Evolutionary conservation across 2,888 invertebrate genomes (phyloP), one percentile per base, ranked within the genome.

Genomic region (Nebria salina): DNA sequence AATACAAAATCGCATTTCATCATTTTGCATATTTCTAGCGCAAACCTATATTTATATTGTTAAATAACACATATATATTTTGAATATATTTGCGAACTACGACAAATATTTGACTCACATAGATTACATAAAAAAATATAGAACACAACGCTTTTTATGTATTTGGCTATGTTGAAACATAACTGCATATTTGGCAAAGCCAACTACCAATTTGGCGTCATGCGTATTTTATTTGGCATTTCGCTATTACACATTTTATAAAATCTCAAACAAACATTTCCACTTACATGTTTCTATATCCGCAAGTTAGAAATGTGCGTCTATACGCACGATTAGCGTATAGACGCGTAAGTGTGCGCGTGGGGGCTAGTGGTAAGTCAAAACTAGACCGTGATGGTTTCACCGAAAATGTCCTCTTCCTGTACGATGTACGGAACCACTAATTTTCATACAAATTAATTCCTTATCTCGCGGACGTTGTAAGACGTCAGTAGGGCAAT

Each of bases 401-500:
- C 4, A 54, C 54, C 8, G 13, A 54, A 54, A 54, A 54, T 54
- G 54, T 54, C 54, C 54, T n/a, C 68, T 34, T 68, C 25, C 68
- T 68, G 54, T 54, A 54, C 54, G 0, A 54, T 73, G 8, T 43
- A 42, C 20, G 54, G 75, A 75, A 75, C 75, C 20, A 54, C 75
- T 75, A 43, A 75, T 75, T 75, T 75, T 75, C 75, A 75, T 64
- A 75, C 75, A 75, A 75, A 75, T 75, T 75, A 75, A 75, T 75
- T 75, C 64, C 75, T 75, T 75, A 75, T 75, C 75, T 75, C 15
- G 54, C 54, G 64, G 25, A 70, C 70, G 20, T 75, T 75, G 75
- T 75, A 75, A 75, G 75, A 75, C 75, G 72, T 72, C 72, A 42
- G 72, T 6, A 9, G 72, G 9, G 72, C 72, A 72, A 72, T 72